A percentile compares a stretch with the other conserved stretches of the same genome.
phyloP scores from a whole-genome alignment of 2,113 vertebrate species.

The Elephantulus edwardii region DNA sequence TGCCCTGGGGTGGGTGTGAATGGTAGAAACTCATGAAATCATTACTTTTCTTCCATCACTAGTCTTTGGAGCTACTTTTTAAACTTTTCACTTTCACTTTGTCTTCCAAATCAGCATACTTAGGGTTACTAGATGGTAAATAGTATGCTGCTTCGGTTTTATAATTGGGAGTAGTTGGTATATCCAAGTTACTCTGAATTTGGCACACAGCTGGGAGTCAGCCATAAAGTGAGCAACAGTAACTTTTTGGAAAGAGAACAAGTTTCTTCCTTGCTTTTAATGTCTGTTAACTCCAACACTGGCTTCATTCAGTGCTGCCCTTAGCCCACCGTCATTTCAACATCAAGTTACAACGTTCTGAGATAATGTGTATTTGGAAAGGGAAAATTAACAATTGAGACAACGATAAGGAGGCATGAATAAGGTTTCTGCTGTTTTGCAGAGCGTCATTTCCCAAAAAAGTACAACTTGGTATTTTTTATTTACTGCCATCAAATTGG shows the following conservation, averaged over 20 bases:
- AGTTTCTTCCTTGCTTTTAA: neutral
- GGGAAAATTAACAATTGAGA: neutral
- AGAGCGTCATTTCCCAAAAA: neutral
- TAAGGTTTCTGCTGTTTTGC: neutral
- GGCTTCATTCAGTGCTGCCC: neutral
- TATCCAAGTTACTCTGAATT: neutral
- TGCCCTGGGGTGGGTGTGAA: too few species aligned
- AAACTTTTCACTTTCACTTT: slow-evolving; percentile 16
- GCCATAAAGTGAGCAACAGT: neutral
- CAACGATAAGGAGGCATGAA: neutral
- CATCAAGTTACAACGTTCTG: neutral
- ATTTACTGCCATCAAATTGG: too few species aligned
- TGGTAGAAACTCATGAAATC: neutral
- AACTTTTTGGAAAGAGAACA: neutral
- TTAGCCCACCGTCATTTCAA: neutral
- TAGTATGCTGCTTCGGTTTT: neutral
- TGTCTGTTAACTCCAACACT: neutral
- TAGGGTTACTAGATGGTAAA: neutral
- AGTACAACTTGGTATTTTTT: neutral
- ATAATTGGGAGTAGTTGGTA: neutral
- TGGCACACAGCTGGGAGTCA: neutral
- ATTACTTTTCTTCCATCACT: neutral
- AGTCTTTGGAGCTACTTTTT: neutral
- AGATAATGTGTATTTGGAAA: neutral
- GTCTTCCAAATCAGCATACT: neutral